A percentile compares a stretch with the other conserved stretches of the same genome.
phyloP scores from a whole-genome alignment of 2,888 invertebrate species.

The Pachydiplax longipennis region DNA sequence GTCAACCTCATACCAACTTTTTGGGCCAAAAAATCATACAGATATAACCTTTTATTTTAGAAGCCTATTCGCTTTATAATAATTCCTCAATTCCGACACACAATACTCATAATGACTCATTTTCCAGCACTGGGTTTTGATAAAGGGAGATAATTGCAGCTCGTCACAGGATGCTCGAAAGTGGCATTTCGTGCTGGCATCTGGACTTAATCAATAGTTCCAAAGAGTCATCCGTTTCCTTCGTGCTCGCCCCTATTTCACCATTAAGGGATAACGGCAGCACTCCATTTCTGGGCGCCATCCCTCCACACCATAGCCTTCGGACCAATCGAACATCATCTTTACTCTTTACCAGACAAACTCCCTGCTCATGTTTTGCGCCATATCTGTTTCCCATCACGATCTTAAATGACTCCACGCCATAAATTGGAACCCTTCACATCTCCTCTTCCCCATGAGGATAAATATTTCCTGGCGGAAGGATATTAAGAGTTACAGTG shows the following conservation, averaged over 20 bases:
- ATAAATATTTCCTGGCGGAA: constrained; percentile 4
- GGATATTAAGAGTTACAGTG: neutral
- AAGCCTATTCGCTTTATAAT: no score
- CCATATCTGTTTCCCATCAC: constrained; percentile 34
- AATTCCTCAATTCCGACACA: no score
- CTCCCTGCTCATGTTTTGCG: neutral
- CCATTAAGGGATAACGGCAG: neutral
- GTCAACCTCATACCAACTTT: no score
- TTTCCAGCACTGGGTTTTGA: no score
- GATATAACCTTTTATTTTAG: no score
- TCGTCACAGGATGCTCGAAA: no score
- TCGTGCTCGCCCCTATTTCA: neutral
- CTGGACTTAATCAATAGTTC: no score
- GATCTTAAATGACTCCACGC: constrained; percentile 35
- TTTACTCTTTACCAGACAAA: neutral
- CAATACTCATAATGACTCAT: no score
- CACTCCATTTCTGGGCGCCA: neutral
- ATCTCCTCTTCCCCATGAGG: neutral
- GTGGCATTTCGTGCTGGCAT: no score
- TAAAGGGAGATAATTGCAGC: no score
- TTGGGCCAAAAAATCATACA: no score
- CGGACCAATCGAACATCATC: constrained; percentile 4
- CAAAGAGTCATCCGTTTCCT: neutral
- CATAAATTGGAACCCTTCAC: constrained; percentile 19
- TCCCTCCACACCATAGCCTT: constrained; percentile 6